Conservation (phyloP, 2,888 invertebrate genomes). For the Arrhopalites spinosus region DNA sequence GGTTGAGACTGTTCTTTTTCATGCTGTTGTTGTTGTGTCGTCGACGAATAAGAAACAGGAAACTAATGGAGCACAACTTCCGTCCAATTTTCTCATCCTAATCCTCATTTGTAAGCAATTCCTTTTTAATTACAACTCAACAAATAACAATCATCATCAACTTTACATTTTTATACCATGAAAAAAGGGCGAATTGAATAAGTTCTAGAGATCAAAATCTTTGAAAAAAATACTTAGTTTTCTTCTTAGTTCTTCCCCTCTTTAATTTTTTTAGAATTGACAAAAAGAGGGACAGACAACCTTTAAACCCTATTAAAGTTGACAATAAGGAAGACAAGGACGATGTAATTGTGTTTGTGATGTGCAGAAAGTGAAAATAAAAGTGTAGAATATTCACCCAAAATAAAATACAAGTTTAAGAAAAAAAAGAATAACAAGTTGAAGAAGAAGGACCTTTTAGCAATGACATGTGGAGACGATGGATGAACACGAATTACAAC, state of each 20-base stretch:
- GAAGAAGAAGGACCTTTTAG: slow-evolving; percentile 13
- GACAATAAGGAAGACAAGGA: neutral
- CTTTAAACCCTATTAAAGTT: too few relatives aligned
- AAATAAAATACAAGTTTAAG: neutral
- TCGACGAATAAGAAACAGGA: neutral
- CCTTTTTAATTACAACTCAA: too few relatives aligned
- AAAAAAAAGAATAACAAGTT: neutral
- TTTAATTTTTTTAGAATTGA: too few relatives aligned
- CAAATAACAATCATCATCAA: too few relatives aligned
- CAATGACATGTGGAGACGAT: slow-evolving; percentile 36
- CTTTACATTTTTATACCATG: too few relatives aligned
- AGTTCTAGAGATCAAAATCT: too few relatives aligned
- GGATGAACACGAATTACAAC: slow-evolving; percentile 36
- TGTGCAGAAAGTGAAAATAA: neutral
- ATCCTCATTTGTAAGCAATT: too few relatives aligned
- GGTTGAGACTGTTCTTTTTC: neutral
- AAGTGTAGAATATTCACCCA: neutral
- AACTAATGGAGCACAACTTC: slow-evolving; percentile 34
- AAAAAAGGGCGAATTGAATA: too few relatives aligned
- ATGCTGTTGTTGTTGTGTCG: neutral
- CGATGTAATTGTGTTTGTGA: neutral
- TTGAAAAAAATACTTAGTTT: too few relatives aligned
- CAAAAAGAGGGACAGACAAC: too few relatives aligned
- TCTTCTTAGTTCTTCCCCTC: too few relatives aligned
- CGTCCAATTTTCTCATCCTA: slow-evolving; percentile 17